phyloP scores from a whole-genome alignment of 2,113 vertebrate species.

The Tamias sibiricus region DNA sequence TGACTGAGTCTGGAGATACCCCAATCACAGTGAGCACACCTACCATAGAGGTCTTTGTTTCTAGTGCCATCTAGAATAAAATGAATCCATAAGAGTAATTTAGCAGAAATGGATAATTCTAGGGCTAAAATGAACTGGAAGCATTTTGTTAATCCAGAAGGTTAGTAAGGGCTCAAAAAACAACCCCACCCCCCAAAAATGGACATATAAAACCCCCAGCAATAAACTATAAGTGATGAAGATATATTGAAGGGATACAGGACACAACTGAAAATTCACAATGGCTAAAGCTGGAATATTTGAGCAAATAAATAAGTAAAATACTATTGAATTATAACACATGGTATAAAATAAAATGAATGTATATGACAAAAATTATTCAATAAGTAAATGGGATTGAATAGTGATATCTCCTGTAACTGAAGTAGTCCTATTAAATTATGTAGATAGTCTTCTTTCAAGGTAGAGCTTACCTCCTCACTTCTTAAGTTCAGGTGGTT shows the following conservation, averaged over 20 bases:
- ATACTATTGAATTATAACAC: neutral
- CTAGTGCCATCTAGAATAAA: neutral
- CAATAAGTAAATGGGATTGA: neutral
- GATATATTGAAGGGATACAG: too few species aligned
- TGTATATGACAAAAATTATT: neutral
- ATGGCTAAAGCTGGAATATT: neutral
- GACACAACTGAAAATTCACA: neutral
- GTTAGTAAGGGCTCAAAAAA: neutral
- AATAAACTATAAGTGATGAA: neutral
- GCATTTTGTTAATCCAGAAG: neutral
- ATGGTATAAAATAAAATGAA: neutral
- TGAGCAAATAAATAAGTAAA: neutral
- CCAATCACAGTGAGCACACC: neutral
- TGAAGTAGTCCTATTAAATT: neutral
- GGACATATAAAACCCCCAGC: neutral
- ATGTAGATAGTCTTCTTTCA: neutral
- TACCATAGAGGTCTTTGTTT: neutral
- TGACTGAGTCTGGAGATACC: neutral
- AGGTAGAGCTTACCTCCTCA: neutral
- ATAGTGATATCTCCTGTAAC: too few species aligned
- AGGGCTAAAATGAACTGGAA: neutral
- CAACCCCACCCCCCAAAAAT: too few species aligned
- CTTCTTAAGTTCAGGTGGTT: neutral
- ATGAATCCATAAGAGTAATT: neutral
- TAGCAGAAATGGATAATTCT: neutral